These are phyloP conservation scores for Mus minutoides DNA, from an alignment of 2,797 vertebrate genomes.

Conservation along the genomic window DNA sequence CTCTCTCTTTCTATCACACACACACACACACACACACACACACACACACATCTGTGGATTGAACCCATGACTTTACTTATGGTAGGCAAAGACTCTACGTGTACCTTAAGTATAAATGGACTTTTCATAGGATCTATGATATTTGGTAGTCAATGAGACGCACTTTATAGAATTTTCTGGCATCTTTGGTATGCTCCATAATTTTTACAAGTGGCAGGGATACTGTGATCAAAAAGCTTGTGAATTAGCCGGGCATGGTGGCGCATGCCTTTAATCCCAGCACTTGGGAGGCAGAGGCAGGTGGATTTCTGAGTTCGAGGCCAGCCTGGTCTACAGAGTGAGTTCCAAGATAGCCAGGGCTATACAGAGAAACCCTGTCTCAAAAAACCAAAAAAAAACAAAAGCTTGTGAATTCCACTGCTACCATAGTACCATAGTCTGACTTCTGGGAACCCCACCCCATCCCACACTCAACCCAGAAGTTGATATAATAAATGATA, in stretches of 20 bases:
- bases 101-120: neutral
- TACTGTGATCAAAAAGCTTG: neutral
- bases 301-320: no score
- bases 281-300: no score
- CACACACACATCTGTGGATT: neutral
- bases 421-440: accelerated
- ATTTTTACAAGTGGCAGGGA: neutral
- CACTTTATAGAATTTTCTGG: slow-evolving; percentile 26
- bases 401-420: neutral
- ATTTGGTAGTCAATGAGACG: neutral
- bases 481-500: no score
- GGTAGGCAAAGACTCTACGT: neutral
- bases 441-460: neutral
- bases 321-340: no score
- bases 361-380: no score
- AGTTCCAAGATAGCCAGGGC: no score
- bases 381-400: no score
- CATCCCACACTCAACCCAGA: neutral
- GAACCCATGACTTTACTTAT: neutral
- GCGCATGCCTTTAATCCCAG: no score
- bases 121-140: slow-evolving; percentile 4
- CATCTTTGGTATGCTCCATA: neutral
- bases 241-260: no score
- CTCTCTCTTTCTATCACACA: neutral
- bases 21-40: neutral